These are phyloP conservation scores for Anabas testudineus DNA, from an alignment of 2,797 vertebrate genomes.

Conservation along the genomic window DNA sequence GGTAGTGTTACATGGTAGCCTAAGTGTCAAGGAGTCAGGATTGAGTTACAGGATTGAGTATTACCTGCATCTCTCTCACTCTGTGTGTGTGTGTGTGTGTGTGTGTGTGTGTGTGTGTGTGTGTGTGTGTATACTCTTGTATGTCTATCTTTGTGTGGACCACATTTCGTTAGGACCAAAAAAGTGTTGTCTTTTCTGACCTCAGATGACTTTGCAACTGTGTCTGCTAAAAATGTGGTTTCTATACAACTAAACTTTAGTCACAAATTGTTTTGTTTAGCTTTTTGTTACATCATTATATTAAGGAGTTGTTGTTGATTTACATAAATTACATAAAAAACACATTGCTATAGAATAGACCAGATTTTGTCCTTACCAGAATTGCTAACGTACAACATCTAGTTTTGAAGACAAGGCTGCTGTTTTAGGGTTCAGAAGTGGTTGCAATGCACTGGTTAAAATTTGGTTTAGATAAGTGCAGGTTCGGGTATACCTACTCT, in stretches of 20 bases:
- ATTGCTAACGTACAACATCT: neutral
- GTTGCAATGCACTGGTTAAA: no score
- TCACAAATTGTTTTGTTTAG: no score
- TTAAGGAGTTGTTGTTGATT: no score
- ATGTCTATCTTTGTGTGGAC: constrained; percentile 29
- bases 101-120: no score
- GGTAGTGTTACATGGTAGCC: constrained; percentile 80
- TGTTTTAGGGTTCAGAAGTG: no score
- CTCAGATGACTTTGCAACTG: neutral
- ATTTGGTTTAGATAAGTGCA: neutral
- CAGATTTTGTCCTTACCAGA: neutral
- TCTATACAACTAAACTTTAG: no score
- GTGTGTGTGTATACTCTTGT: constrained; percentile 25
- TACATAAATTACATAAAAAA: no score
- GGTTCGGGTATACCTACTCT: neutral
- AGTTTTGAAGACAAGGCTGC: no score
- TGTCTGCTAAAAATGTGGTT: no score
- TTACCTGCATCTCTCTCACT: constrained; percentile 56
- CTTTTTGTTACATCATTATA: no score
- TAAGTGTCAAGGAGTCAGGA: constrained; percentile 63
- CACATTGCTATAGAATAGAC: no score
- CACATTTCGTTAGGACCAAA: constrained; percentile 6
- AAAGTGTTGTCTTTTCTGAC: neutral
- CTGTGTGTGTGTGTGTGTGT: no score
- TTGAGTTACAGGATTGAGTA: constrained; percentile 79